A percentile compares a stretch with the other conserved stretches of the same genome.
Conservation (phyloP, 1,140 invertebrate species). For the Diplogasteroides magnus region DNA sequence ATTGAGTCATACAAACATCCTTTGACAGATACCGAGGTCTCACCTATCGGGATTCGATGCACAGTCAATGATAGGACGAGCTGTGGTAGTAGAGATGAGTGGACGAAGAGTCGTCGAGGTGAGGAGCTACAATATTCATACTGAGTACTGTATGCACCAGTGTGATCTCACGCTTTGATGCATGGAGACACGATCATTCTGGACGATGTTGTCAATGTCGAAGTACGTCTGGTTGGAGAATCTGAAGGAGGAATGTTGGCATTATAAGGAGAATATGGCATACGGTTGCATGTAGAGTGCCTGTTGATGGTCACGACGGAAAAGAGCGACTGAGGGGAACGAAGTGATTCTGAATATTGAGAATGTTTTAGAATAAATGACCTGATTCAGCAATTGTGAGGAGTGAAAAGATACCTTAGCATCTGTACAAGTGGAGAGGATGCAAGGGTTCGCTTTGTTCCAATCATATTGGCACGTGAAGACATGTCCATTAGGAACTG, state of each 20-base stretch:
- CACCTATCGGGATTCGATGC: conserved; percentile 32
- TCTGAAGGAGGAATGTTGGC: conserved; percentile 6
- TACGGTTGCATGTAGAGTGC: conserved; percentile 49
- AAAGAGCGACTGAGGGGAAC: conserved; percentile 51
- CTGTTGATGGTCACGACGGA: conserved; percentile 50
- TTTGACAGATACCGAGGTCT: too few relatives aligned
- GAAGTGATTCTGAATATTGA: conserved; percentile 32
- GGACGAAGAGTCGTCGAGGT: conserved; percentile 26
- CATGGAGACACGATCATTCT: conserved; percentile 1
- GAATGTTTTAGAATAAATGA: too few relatives aligned
- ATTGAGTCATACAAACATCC: too few relatives aligned
- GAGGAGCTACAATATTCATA: background rate
- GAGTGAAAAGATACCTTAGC: conserved; percentile 21
- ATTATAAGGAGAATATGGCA: conserved; percentile 5
- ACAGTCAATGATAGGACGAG: conserved; percentile 32
- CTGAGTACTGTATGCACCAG: too few relatives aligned
- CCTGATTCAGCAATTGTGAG: background rate
- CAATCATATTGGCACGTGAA: conserved; percentile 38
- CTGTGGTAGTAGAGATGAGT: conserved; percentile 23
- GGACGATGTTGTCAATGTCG: conserved; percentile 16
- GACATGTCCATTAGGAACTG: conserved; percentile 45
- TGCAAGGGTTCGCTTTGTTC: conserved; percentile 43
- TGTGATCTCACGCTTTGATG: too few relatives aligned
- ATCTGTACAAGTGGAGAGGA: conserved; percentile 45
- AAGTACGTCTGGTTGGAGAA: conserved; percentile 12